Evolutionary conservation across 2,888 invertebrate genomes (phyloP), one percentile per base, ranked within the genome.

Genomic region (Anthrax anthrax): DNA sequence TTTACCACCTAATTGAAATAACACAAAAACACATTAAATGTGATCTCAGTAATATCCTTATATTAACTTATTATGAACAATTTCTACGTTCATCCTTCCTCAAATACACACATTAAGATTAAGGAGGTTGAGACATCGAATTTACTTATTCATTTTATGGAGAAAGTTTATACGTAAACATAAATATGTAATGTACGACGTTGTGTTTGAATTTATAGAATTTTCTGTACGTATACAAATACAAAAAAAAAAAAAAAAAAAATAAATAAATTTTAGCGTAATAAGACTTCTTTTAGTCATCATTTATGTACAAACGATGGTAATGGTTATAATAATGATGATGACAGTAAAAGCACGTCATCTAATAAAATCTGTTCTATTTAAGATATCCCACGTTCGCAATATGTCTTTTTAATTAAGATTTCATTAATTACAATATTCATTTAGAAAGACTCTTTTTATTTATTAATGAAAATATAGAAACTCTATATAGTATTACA

Each of bases 361-460:
- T 42, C 42, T 51, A 51, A 51, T 51, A 51, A 51, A 51, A 51
- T 51, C 51, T 51, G 49, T 51, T 49, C 45, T 49, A 51, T 51
- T 51, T 51, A 49, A 46, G 47, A 51, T 49, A 49, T 51, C 42
- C 51, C 51, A 51, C 51, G 51, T 51, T 49, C 49, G 47, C 46
- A 45, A 45, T 47, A 51, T 47, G 49, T 51, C 49, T 51, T 51
- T 51, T 51, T 51, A 51, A 51, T 51, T 51, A 51, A 51, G 49
- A 32, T 47, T 47, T 42, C 49, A 49, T 49, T 49, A 51, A 51
- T 51, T 51, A 50, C 44, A 44, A 47, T 50, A 48, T 47, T 50
- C 50, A 50, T 32, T 32, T 32, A 32, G 43, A 43, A 39, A 18
- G 47, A 47, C n/a, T n/a, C n/a, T n/a, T n/a, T n/a, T n/a, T n/a